Percentiles rank a stretch among this genome's conserved stretches.
Evolutionary conservation across 2,888 invertebrate genomes (phyloP).

Genomic region (Plebejus argus): DNA sequence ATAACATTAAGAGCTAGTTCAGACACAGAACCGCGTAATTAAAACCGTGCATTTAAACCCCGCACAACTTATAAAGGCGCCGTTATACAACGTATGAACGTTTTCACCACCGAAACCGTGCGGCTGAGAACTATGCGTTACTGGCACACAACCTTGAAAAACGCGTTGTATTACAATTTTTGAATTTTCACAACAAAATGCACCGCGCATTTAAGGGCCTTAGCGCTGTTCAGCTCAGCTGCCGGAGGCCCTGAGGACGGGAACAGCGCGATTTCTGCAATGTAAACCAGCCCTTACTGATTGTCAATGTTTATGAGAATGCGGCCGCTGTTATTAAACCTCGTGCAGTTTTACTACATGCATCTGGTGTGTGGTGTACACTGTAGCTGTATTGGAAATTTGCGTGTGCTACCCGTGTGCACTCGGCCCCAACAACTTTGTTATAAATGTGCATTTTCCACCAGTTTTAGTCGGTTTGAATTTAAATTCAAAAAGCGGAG

Average conservation of each 20-base stretch:
- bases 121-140: not conserved
- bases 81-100: not conserved
- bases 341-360: constrained; percentile 18
- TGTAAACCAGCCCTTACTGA: constrained; percentile 12
- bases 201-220: too few relatives aligned
- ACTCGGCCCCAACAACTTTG: not conserved
- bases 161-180: too few relatives aligned
- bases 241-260: too few relatives aligned
- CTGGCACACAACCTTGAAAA: too few relatives aligned
- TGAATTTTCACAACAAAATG: not conserved
- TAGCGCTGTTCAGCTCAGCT: too few relatives aligned
- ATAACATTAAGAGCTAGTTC: not conserved
- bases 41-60: too few relatives aligned
- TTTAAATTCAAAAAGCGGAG: not conserved
- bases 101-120: not conserved
- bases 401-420: constrained; percentile 13
- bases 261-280: not conserved
- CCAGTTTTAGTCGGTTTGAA: constrained; percentile 2
- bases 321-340: constrained; percentile 30
- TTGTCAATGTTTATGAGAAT: constrained; percentile 31
- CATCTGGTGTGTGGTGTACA: constrained; percentile 14
- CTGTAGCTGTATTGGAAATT: constrained; percentile 14
- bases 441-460: constrained; percentile 8
- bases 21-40: too few relatives aligned
- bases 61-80: not conserved